phyloP scores from a whole-genome alignment of 2,113 vertebrate species.

The Chlamydotis undulata region DNA sequence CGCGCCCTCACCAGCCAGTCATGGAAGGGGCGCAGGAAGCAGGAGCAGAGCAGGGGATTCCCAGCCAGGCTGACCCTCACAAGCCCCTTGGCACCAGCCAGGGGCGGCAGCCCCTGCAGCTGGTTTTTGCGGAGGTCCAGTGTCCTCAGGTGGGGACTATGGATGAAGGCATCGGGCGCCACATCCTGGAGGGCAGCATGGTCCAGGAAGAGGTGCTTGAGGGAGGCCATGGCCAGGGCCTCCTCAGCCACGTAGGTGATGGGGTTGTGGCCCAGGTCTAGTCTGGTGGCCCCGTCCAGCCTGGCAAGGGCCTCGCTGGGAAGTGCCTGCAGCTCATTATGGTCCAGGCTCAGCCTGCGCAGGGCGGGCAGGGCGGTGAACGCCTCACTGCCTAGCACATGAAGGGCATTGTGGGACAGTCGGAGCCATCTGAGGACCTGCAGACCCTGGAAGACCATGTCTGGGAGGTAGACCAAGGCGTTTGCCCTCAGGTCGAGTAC shows the following conservation, averaged over 20 bases:
- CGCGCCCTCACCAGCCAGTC: conserved; percentile 78
- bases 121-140: conserved; percentile 90
- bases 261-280: conserved; percentile 91
- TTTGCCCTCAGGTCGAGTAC: conserved; percentile 87
- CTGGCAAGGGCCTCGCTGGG: conserved; percentile 86
- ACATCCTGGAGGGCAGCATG: conserved; percentile 90
- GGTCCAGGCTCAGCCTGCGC: conserved; percentile 87
- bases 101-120: conserved; percentile 82
- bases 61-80: conserved; percentile 80
- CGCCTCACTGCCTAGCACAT: conserved; percentile 86
- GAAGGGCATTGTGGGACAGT: conserved; percentile 90
- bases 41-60: conserved; percentile 91
- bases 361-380: conserved; percentile 88
- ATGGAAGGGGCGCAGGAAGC: conserved; percentile 84
- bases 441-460: conserved; percentile 93
- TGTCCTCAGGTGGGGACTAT: conserved; percentile 79
- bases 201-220: conserved; percentile 87
- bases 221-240: conserved; percentile 82
- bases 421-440: conserved; percentile 86
- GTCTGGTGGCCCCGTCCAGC: conserved; percentile 76
- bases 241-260: conserved; percentile 89
- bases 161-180: conserved; percentile 78
- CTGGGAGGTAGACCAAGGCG: conserved; percentile 89
- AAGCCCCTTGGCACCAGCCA: conserved; percentile 75
- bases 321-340: conserved; percentile 92